Conservation (phyloP, 2,113 vertebrate genomes). For the Agapornis roseicollis region DNA sequence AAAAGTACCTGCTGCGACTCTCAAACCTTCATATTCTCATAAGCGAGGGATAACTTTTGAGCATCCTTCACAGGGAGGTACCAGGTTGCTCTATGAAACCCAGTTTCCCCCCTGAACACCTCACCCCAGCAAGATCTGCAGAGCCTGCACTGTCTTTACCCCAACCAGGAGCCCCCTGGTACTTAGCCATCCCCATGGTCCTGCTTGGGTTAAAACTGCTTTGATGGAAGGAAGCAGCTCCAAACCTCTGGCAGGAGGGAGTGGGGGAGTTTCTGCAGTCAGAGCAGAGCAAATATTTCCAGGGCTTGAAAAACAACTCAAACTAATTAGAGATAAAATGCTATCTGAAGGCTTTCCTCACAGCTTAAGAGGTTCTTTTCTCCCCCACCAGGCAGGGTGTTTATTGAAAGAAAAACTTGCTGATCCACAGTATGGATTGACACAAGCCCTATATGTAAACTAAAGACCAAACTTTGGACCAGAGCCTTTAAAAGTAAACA, state of each 20-base stretch:
- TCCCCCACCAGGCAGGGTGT: accelerated
- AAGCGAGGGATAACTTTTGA: not conserved
- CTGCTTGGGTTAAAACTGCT: not conserved
- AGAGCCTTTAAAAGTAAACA: slow-evolving; percentile 46
- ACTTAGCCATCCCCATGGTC: accelerated
- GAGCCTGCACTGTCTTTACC: accelerated
- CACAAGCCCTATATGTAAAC: slow-evolving; percentile 22
- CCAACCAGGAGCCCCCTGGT: not conserved
- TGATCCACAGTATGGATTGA: not conserved
- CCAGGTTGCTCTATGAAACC: not conserved
- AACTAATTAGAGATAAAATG: slow-evolving; percentile 37
- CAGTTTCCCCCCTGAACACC: accelerated
- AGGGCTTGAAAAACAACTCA: slow-evolving; percentile 49
- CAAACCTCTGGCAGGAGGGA: not conserved
- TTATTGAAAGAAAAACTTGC: not conserved
- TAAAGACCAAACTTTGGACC: slow-evolving; percentile 52
- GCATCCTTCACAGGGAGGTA: not conserved
- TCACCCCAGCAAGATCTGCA: not conserved
- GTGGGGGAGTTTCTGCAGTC: slow-evolving; percentile 20
- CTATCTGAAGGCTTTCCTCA: not conserved
- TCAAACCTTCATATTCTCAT: not conserved
- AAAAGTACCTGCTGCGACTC: accelerated
- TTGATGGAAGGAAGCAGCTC: not conserved
- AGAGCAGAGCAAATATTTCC: not conserved
- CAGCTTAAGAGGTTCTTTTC: not conserved